Percentiles rank a stretch among this genome's conserved stretches.
Evolutionary conservation across 1,140 invertebrate species (phyloP).

Genomic region (Drosophila serrata): DNA sequence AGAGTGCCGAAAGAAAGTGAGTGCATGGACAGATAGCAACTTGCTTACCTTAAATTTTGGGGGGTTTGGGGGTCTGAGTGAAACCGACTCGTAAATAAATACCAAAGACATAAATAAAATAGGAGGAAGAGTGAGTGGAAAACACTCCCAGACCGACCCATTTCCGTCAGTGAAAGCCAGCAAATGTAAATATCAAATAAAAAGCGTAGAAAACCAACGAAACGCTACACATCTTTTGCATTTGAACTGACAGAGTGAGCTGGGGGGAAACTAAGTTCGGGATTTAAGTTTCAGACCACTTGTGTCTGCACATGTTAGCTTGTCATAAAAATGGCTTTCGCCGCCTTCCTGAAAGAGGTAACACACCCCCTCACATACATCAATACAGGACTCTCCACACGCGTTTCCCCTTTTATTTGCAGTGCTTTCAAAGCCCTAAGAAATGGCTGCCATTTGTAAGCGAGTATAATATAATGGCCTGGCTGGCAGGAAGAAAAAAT

Average conservation of each 20-base stretch:
- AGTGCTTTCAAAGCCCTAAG: conserved; percentile 21
- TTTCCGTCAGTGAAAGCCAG: conserved; percentile 37
- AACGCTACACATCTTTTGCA: conserved; percentile 32
- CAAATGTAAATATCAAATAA: conserved; percentile 52
- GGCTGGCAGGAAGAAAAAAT: conserved; percentile 3
- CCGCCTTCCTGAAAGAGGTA: conserved; percentile 25
- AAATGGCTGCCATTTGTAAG: conserved; percentile 46
- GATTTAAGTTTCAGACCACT: conserved; percentile 43
- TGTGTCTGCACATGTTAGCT: conserved; percentile 18
- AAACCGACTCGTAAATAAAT: conserved; percentile 51
- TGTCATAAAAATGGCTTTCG: conserved; percentile 40
- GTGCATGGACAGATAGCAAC: conserved; percentile 29
- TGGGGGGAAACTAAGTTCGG: conserved; percentile 17
- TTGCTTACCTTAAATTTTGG: conserved; percentile 15
- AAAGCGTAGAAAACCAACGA: conserved; percentile 18
- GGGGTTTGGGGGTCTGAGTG: neutral
- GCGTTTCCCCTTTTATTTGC: conserved; percentile 26
- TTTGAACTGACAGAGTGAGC: conserved; percentile 9
- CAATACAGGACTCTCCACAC: conserved; percentile 2
- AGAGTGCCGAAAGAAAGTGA: conserved; percentile 16
- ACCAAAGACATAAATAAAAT: conserved; percentile 48
- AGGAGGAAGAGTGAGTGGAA: conserved; percentile 12
- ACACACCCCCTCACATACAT: conserved; percentile 11
- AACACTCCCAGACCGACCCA: conserved; percentile 34
- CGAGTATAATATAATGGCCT: conserved; percentile 29